Evolutionary conservation across 1,140 invertebrate genomes (phyloP), one percentile per base, ranked within the genome.

Genomic region (Stegodyphus mimosarum): DNA sequence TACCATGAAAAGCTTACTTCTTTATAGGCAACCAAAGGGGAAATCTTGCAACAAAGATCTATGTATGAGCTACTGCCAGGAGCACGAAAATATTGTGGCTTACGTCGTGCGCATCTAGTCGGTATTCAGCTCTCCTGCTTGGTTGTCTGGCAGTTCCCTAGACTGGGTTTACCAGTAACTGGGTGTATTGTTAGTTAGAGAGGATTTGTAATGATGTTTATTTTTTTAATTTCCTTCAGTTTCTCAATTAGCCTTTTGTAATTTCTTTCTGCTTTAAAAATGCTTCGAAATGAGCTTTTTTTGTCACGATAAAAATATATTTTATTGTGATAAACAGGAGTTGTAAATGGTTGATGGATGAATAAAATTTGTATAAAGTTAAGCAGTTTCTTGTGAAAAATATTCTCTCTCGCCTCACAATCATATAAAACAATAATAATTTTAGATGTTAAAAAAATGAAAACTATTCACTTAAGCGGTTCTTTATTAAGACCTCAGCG

Each of bases 21-120:
- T 67, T n/a, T 17, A 13, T 7, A 67, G 64, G n/a, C 15, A 18
- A n/a, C 64, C 64, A 17, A 67, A 17, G 13, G 64, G 7, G 17
- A 67, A 67, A 67, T 17, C 17, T 9, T 67, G 11, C 17, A 7
- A 15, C 64, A 67, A 60, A 60, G 55, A 67, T 67, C 17, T 67
- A 17, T 67, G 1, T 7, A 67, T n/a, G 7, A 17, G 64, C 17
- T 67, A 60, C 33, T 72, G 17, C 69, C 69, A 70, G 51, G 13
- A 69, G 81, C n/a, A 67, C 17, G 60, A 69, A 53, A 33, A 33
- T 33, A 33, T 11, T 11, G 15, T 17, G 6, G 51, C 17, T 13
- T 48, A 55, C 11, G 15, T 72, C 11, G 73, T 60, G 72, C 72
- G n/a, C 17, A 75, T 84, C 81, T 84, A 84, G 81, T 84, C 81